phyloP scores from a whole-genome alignment of 30 jellyfish, hydroid and myxozoan species.

The Chrysaora quinquecirrha region DNA sequence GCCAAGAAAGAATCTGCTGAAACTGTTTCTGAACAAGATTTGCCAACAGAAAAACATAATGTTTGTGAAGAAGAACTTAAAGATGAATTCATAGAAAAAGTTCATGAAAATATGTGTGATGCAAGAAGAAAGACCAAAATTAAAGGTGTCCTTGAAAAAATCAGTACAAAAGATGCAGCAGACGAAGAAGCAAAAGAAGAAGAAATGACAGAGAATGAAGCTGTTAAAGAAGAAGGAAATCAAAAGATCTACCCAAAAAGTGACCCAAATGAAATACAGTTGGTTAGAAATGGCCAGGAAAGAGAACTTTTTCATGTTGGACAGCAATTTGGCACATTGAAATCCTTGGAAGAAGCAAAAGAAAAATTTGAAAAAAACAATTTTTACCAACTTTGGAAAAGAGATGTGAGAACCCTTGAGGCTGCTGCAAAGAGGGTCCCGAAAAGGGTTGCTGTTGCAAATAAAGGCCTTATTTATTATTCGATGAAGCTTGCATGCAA shows the following conservation, averaged over 20 bases:
- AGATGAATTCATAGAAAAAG: not conserved
- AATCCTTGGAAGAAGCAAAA: constrained; percentile 23
- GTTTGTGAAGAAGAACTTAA: not conserved
- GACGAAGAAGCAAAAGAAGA: no score
- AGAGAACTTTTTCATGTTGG: constrained; percentile 18
- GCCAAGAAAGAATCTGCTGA: not conserved
- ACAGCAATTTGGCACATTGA: constrained; percentile 1
- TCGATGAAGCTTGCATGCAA: constrained; percentile 27
- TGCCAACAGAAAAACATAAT: not conserved
- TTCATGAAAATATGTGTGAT: no score
- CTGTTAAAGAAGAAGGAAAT: not conserved
- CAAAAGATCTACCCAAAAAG: not conserved
- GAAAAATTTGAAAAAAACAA: no score
- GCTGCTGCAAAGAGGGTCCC: constrained; percentile 46
- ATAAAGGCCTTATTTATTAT: constrained; percentile 15
- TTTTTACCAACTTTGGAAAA: no score
- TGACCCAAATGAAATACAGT: not conserved
- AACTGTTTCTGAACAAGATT: not conserved
- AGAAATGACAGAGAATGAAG: not conserved
- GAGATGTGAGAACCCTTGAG: no score
- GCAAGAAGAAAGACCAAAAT: not conserved
- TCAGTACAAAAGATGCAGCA: not conserved
- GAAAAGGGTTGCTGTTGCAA: constrained; percentile 32
- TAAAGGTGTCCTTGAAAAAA: not conserved
- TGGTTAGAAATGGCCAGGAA: not conserved